phyloP scores from a whole-genome alignment of 1,140 invertebrate species.

The Trissolcus basalis region DNA sequence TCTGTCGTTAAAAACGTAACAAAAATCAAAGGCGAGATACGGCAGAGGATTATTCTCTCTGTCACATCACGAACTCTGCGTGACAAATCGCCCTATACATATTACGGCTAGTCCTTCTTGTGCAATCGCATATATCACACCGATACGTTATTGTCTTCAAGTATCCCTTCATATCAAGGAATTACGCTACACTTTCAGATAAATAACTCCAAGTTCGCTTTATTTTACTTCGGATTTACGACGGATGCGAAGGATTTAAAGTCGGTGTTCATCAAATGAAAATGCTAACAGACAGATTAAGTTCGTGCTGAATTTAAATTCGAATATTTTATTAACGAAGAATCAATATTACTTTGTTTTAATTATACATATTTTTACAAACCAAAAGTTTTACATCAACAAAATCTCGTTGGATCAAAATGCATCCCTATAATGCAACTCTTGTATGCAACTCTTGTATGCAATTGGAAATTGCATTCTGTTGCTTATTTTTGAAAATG shows the following conservation, averaged over 20 bases:
- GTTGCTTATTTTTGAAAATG: too few species aligned
- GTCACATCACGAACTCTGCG: constrained; percentile 64
- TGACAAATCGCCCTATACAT: constrained; percentile 66
- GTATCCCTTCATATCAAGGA: constrained; percentile 57
- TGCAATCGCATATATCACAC: constrained; percentile 69
- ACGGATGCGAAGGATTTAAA: constrained; percentile 38
- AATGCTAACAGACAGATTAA: constrained; percentile 1
- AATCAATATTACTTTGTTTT: too few species aligned
- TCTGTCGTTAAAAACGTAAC: constrained; percentile 44
- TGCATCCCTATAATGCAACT: too few species aligned
- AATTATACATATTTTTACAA: too few species aligned
- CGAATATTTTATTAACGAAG: not conserved
- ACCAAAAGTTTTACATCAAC: too few species aligned
- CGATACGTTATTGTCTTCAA: constrained; percentile 71
- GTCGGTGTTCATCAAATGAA: not conserved
- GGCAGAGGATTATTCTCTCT: constrained; percentile 70
- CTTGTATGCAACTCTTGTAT: too few species aligned
- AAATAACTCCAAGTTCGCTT: constrained; percentile 41
- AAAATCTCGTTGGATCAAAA: too few species aligned
- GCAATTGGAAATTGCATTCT: too few species aligned
- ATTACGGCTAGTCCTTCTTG: constrained; percentile 63
- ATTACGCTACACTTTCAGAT: constrained; percentile 51
- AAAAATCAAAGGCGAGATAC: constrained; percentile 13
- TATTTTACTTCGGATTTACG: constrained; percentile 23
- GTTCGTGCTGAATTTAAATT: not conserved